Evolutionary conservation across 2,797 vertebrate genomes (phyloP).

Genomic region (Lagorchestes hirsutus): DNA sequence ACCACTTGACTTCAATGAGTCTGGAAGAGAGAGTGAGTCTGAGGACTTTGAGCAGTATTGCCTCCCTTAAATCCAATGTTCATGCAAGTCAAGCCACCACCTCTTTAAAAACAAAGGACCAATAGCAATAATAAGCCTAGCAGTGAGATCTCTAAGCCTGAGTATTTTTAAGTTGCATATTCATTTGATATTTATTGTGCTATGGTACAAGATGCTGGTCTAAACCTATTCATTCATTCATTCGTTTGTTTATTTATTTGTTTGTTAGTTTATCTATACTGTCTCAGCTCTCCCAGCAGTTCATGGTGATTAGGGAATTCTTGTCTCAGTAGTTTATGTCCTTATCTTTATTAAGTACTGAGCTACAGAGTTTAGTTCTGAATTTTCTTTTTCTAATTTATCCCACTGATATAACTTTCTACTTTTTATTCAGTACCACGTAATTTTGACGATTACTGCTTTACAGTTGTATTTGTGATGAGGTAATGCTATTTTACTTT

Average conservation of each 20-base stretch:
- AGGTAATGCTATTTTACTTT: not conserved
- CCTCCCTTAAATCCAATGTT: not conserved
- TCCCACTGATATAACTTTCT: not conserved
- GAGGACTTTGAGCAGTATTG: not conserved
- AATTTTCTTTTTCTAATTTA: not conserved
- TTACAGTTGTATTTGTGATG: not conserved
- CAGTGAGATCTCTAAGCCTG: not conserved
- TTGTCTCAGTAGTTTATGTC: not conserved
- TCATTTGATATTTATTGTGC: not conserved
- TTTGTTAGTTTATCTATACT: not conserved
- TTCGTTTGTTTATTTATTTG: no score
- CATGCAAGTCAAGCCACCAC: not conserved
- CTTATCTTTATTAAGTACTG: not conserved
- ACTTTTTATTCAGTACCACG: not conserved
- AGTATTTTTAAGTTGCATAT: not conserved
- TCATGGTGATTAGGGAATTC: not conserved
- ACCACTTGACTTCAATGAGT: not conserved
- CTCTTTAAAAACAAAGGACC: not conserved
- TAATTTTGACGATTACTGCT: not conserved
- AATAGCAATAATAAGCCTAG: not conserved
- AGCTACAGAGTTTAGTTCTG: not conserved
- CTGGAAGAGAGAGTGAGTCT: not conserved
- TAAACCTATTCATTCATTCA: not conserved
- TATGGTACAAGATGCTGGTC: not conserved
- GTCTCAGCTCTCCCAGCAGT: not conserved